These are phyloP conservation scores for Habropoda laboriosa DNA, from an alignment of 1,140 invertebrate species.

Conservation along the genomic window DNA sequence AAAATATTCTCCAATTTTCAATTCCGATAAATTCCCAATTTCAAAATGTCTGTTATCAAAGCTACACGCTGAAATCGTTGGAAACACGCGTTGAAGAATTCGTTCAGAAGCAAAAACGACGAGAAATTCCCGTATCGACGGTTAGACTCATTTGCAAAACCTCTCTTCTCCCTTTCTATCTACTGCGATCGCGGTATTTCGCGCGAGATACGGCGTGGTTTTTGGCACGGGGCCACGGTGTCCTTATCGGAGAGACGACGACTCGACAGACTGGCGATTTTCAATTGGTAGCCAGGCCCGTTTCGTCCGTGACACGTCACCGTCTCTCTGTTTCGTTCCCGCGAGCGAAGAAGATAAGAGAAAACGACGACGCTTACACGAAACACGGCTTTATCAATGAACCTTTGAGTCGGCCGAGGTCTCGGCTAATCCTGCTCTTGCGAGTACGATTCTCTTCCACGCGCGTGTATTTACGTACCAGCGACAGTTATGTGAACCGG, in stretches of 20 bases:
- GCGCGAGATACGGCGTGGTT: background rate
- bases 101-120: too few relatives aligned
- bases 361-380: background rate
- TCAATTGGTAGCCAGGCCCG: slow-evolving; percentile 48
- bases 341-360: slow-evolving; percentile 2
- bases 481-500: background rate
- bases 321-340: background rate
- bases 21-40: too few relatives aligned
- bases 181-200: slow-evolving; percentile 1
- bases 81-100: too few relatives aligned
- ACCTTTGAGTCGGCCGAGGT: slow-evolving; percentile 16
- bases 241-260: slow-evolving; percentile 47
- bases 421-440: slow-evolving; percentile 1
- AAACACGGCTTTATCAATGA: slow-evolving; percentile 49
- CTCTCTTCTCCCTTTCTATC: background rate
- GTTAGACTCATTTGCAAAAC: background rate
- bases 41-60: too few relatives aligned
- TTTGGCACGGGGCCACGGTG: slow-evolving; percentile 37
- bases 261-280: slow-evolving; percentile 37
- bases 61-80: too few relatives aligned
- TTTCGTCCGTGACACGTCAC: slow-evolving; percentile 17
- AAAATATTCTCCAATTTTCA: too few relatives aligned
- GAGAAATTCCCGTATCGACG: background rate
- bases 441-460: slow-evolving; percentile 1
- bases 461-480: background rate